These are phyloP conservation scores for Seladonia tumulorum DNA, from an alignment of 2,888 invertebrate genomes.

Conservation along the genomic window DNA sequence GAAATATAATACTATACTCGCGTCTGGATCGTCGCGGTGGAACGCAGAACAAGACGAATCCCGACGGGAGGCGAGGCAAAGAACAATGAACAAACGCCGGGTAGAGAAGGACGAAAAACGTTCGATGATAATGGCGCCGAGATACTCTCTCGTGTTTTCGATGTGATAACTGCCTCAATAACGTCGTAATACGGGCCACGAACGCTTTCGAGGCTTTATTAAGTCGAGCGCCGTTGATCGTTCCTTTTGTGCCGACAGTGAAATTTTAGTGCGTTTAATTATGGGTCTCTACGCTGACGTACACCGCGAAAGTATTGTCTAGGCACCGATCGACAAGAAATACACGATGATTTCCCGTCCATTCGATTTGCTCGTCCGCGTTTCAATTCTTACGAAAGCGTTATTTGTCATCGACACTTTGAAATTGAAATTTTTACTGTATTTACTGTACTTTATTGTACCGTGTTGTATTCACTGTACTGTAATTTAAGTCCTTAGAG, in stretches of 20 bases:
- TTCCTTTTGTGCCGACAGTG: slow-evolving; percentile 70
- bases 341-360: slow-evolving; percentile 16
- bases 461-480: too few relatives aligned
- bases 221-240: slow-evolving; percentile 70
- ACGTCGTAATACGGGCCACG: slow-evolving; percentile 66
- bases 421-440: background rate
- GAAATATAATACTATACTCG: slow-evolving; percentile 63
- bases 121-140: slow-evolving; percentile 69
- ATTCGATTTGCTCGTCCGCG: background rate
- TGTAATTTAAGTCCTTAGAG: background rate
- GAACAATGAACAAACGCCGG: slow-evolving; percentile 21
- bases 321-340: slow-evolving; percentile 31
- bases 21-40: slow-evolving; percentile 30
- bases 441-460: too few relatives aligned
- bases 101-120: slow-evolving; percentile 48
- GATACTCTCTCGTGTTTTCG: slow-evolving; percentile 65
- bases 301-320: background rate
- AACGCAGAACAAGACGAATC: slow-evolving; percentile 29
- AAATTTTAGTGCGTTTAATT: slow-evolving; percentile 80
- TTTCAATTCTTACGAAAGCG: background rate
- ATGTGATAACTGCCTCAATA: slow-evolving; percentile 72
- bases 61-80: slow-evolving; percentile 6
- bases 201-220: slow-evolving; percentile 71
- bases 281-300: slow-evolving; percentile 60
- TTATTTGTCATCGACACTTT: background rate